Evolutionary conservation across 92 coral and sea anemone genomes (phyloP).

Genomic region (Phymanthus crucifer): DNA sequence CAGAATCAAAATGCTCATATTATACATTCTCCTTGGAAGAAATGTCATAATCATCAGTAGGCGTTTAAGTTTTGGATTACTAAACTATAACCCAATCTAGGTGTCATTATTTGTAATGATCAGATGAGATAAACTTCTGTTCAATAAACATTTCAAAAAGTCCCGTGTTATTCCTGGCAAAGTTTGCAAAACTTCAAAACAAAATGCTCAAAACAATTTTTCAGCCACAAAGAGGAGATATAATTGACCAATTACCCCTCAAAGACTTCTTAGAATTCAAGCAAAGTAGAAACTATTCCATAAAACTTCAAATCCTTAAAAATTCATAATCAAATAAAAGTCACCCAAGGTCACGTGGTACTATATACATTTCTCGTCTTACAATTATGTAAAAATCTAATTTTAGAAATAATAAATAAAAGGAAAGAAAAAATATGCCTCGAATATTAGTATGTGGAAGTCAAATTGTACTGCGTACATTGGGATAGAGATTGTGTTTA

Average conservation of each 20-base stretch:
- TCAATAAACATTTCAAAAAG: neutral
- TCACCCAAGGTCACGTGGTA: conserved; percentile 3
- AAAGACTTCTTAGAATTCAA: neutral
- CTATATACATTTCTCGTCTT: neutral
- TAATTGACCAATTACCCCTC: neutral
- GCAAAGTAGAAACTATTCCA: neutral
- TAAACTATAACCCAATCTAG: neutral
- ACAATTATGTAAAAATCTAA: conserved; percentile 10
- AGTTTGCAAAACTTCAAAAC: neutral
- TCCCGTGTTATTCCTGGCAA: neutral
- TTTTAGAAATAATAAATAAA: conserved; percentile 11
- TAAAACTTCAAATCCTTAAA: neutral
- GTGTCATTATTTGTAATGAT: neutral
- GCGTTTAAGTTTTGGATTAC: neutral
- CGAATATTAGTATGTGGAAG: neutral
- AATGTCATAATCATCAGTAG: neutral
- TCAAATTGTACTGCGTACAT: conserved; percentile 11
- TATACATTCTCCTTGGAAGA: neutral
- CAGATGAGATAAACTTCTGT: neutral
- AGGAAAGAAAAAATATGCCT: neutral
- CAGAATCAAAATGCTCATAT: too few relatives aligned
- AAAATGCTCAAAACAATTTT: neutral
- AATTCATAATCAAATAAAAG: neutral
- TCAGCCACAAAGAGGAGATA: neutral
- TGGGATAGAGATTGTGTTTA: conserved; percentile 9